Percentiles rank a stretch among this genome's conserved stretches.
Conservation (phyloP, 2,888 invertebrate genomes). For the Melolontha melolontha region DNA sequence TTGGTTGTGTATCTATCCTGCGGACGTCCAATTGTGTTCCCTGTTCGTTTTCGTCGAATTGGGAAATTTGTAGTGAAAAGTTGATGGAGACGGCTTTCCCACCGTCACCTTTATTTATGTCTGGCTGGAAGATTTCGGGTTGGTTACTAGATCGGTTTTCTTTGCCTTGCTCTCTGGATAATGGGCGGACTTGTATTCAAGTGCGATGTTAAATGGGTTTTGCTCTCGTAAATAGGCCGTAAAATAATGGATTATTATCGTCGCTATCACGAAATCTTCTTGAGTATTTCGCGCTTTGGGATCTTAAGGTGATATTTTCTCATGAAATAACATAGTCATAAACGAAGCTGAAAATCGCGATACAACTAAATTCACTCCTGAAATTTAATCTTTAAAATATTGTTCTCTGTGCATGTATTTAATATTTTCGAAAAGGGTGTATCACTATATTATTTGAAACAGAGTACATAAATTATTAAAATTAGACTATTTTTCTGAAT, state of each 20-base stretch:
- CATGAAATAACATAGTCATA: slow-evolving; percentile 2
- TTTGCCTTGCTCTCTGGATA: background rate
- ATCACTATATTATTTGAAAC: too few species aligned
- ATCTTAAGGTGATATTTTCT: slow-evolving; percentile 10
- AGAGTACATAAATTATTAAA: too few species aligned
- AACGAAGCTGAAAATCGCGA: too few species aligned
- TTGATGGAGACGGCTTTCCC: slow-evolving; percentile 5
- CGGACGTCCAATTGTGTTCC: slow-evolving; percentile 24
- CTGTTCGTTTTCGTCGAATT: slow-evolving; percentile 9
- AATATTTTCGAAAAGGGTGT: too few species aligned
- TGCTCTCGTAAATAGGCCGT: slow-evolving; percentile 26
- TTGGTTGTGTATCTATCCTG: slow-evolving; percentile 6
- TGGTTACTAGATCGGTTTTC: background rate
- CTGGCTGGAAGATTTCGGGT: background rate
- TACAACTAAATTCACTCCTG: too few species aligned
- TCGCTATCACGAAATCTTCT: slow-evolving; percentile 17
- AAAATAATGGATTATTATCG: slow-evolving; percentile 37
- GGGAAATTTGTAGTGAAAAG: slow-evolving; percentile 36
- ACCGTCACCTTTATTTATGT: slow-evolving; percentile 27
- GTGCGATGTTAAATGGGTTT: slow-evolving; percentile 18
- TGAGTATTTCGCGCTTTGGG: slow-evolving; percentile 12
- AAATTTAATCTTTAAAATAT: too few species aligned
- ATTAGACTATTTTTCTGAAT: too few species aligned
- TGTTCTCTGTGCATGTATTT: too few species aligned
- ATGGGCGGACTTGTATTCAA: slow-evolving; percentile 3